phyloP scores from a whole-genome alignment of 2,888 invertebrate species.

The Parascotia fuliginaria region DNA sequence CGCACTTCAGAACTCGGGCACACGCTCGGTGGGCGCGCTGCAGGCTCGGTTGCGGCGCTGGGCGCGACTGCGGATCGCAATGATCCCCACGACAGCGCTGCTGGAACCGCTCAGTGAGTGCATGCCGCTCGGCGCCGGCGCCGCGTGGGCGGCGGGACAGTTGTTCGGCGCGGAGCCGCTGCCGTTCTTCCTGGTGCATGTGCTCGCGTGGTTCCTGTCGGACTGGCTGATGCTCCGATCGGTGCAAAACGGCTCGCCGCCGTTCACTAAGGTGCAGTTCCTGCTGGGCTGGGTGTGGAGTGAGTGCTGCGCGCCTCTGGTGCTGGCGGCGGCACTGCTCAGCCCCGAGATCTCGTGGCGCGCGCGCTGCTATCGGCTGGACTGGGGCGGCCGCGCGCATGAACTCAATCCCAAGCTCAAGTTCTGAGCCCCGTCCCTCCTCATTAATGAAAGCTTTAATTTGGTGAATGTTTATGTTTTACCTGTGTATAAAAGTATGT shows the following conservation, averaged over 20 bases:
- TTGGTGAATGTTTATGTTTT: constrained; percentile 61
- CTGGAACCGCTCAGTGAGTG: constrained; percentile 98
- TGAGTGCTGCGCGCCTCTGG: constrained; percentile 95
- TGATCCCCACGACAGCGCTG: constrained; percentile 96
- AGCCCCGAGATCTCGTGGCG: constrained; percentile 97
- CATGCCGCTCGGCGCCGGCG: constrained; percentile 95
- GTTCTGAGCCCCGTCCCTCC: constrained; percentile 75
- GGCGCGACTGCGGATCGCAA: constrained; percentile 97
- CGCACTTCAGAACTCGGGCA: constrained; percentile 97
- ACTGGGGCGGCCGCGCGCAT: constrained; percentile 98
- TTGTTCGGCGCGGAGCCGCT: constrained; percentile 95
- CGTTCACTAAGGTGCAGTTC: constrained; percentile 98
- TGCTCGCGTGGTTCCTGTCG: constrained; percentile 97
- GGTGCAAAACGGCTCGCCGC: constrained; percentile 96
- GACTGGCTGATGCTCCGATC: constrained; percentile 97
- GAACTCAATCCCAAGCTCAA: constrained; percentile 92
- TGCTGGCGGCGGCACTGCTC: constrained; percentile 94
- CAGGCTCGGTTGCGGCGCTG: constrained; percentile 95
- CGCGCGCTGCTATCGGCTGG: constrained; percentile 94
- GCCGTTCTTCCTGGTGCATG: constrained; percentile 96
- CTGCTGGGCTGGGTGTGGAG: constrained; percentile 97
- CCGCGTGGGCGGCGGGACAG: constrained; percentile 93
- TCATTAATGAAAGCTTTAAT: constrained; percentile 74
- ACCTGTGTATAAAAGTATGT: constrained; percentile 44
- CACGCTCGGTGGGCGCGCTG: constrained; percentile 93